Evolutionary conservation across 2,797 vertebrate genomes (phyloP).

Genomic region (Scarus forsteni): DNA sequence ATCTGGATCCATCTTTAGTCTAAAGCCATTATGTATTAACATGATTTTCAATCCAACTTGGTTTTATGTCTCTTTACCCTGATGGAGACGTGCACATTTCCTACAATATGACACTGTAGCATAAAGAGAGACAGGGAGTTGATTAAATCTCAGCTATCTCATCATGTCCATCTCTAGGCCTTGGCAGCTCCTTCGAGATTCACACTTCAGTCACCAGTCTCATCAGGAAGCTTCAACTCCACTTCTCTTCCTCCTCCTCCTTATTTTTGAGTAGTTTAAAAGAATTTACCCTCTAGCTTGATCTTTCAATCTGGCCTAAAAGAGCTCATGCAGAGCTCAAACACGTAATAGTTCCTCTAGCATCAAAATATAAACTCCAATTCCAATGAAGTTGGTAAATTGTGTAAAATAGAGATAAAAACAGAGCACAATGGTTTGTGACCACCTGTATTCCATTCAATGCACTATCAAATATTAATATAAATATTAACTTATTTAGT

Average conservation of each 20-base stretch:
- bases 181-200: constrained; percentile 22
- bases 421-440: too few relatives aligned
- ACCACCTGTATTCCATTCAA: too few relatives aligned
- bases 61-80: background rate
- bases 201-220: constrained; percentile 30
- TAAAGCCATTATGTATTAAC: background rate
- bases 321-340: background rate
- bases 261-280: background rate
- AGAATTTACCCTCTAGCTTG: constrained; percentile 8
- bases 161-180: constrained; percentile 7
- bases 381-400: too few relatives aligned
- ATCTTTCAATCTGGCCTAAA: constrained; percentile 23
- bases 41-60: background rate
- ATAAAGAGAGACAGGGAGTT: constrained; percentile 4
- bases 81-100: background rate
- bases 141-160: constrained; percentile 1
- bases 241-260: background rate
- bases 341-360: background rate
- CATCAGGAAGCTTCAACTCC: constrained; percentile 10
- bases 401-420: too few relatives aligned
- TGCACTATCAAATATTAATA: too few relatives aligned
- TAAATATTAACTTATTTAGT: too few relatives aligned
- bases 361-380: background rate
- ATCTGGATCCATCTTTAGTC: too few relatives aligned
- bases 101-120: background rate